Conservation (phyloP, 35 echinoderm and acorn worm genomes). For the Lytechinus variegatus region DNA sequence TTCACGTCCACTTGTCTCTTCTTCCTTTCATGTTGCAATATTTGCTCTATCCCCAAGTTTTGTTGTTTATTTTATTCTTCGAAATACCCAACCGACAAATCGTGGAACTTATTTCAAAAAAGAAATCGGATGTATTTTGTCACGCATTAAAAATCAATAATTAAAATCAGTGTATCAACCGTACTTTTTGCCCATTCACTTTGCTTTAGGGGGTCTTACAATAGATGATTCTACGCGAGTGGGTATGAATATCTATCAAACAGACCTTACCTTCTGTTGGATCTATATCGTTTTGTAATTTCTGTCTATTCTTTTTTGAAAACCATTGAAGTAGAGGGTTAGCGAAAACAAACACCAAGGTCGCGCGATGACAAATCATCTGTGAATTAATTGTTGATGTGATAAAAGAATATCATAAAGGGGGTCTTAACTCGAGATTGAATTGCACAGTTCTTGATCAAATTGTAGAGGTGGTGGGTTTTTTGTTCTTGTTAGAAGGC, state of each 20-base stretch:
- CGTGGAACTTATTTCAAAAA: background rate
- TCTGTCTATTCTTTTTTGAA: background rate
- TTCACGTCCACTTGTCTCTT: background rate
- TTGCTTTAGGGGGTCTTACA: background rate
- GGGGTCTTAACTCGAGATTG: background rate
- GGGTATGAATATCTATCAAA: background rate
- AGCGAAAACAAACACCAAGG: background rate
- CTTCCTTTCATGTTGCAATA: background rate
- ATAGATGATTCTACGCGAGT: background rate
- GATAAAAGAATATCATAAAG: background rate
- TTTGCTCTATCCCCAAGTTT: background rate
- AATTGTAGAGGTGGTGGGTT: background rate
- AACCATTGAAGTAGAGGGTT: background rate
- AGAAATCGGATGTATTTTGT: background rate
- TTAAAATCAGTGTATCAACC: background rate
- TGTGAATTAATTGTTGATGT: background rate
- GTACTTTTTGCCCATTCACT: background rate
- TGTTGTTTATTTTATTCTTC: background rate
- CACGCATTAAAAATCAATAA: background rate
- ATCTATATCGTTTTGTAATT: slow-evolving; percentile 7
- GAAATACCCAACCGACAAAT: background rate
- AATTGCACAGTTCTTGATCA: background rate
- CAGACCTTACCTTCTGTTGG: background rate
- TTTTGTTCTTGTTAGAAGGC: background rate
- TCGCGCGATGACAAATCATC: background rate